A percentile compares a stretch with the other conserved stretches of the same genome.
Conservation (phyloP, 2,888 invertebrate genomes). For the Andrena trimmerana region DNA sequence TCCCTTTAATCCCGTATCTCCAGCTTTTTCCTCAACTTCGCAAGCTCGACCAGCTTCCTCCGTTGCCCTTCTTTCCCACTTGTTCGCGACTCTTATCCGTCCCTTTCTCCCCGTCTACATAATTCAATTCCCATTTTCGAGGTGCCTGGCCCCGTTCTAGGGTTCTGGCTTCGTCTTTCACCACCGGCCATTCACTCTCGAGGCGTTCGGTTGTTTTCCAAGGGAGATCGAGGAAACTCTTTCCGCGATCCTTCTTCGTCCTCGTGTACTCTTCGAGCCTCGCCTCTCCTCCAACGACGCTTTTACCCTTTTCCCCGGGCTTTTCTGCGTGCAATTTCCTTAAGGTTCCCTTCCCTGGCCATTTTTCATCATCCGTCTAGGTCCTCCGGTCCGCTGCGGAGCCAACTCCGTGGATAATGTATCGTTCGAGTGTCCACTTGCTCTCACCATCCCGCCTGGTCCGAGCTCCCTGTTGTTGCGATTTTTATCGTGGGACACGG, state of each 20-base stretch:
- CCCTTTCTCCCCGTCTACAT: conserved; percentile 5
- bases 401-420: conserved; percentile 29
- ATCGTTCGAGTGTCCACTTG: conserved; percentile 11
- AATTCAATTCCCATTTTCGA: conserved; percentile 46
- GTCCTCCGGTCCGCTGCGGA: conserved; percentile 1
- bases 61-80: neutral
- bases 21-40: conserved; percentile 3
- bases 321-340: conserved; percentile 46
- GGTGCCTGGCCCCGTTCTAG: neutral
- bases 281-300: conserved; percentile 2
- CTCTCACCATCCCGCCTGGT: too few species aligned
- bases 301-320: conserved; percentile 30
- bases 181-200: conserved; percentile 7
- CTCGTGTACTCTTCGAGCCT: neutral
- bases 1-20: conserved; percentile 26
- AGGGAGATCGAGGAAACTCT: conserved; percentile 1
- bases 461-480: conserved; percentile 32
- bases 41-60: neutral
- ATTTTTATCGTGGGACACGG: conserved; percentile 17
- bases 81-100: conserved; percentile 7
- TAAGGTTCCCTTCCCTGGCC: conserved; percentile 17
- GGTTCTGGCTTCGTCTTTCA: conserved; percentile 4
- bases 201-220: conserved; percentile 12
- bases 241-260: neutral
- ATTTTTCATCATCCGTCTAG: conserved; percentile 61